phyloP scores from a whole-genome alignment of 2,888 invertebrate species.

The Camponotus fellah region DNA sequence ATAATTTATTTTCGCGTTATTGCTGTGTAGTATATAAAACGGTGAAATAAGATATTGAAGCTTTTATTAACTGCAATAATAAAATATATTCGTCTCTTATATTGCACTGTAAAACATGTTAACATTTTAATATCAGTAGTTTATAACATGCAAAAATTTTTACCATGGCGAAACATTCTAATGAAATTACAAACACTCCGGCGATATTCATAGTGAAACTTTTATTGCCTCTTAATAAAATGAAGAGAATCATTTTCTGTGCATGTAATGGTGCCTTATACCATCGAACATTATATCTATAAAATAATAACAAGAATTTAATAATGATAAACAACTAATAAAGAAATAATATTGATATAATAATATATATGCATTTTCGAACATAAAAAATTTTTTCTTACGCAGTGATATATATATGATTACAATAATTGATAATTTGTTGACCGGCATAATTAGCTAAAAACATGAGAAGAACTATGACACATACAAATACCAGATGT shows the following conservation, averaged over 20 bases:
- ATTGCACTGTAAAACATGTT: too few species aligned
- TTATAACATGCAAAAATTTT: not conserved
- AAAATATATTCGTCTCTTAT: too few species aligned
- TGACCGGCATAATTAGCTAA: conserved; percentile 26
- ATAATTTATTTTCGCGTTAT: not conserved
- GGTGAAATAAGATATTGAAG: conserved; percentile 1
- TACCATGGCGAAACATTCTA: conserved; percentile 23
- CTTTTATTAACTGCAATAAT: not conserved
- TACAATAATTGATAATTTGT: not conserved
- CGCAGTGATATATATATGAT: not conserved
- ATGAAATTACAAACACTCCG: not conserved
- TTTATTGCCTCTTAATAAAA: not conserved
- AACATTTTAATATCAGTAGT: not conserved
- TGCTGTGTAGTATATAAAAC: not conserved
- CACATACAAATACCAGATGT: not conserved
- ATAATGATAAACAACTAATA: not conserved
- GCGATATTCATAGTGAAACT: not conserved
- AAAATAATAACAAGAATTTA: not conserved
- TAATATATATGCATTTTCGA: not conserved
- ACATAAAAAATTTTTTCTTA: not conserved
- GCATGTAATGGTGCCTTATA: not conserved
- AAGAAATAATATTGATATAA: not conserved
- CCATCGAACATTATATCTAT: conserved; percentile 33
- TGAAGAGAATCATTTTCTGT: conserved; percentile 10
- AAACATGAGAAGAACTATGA: not conserved